Evolutionary conservation across 1,140 invertebrate genomes (phyloP).

Genomic region (Bombus turneri): DNA sequence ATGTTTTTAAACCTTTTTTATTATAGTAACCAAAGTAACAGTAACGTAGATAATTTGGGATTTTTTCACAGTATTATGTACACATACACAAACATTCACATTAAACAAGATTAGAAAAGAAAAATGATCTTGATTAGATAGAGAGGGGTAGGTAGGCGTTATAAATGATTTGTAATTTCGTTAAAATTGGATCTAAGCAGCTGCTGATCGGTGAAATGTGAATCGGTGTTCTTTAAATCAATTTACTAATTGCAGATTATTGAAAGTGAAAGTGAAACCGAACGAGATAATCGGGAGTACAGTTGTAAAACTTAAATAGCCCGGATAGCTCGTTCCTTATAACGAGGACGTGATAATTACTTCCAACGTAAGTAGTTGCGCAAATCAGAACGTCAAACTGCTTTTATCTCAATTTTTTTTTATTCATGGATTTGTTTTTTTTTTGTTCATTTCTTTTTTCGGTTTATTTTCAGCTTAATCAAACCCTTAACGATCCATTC

Average conservation of each 20-base stretch:
- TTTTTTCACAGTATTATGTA: neutral
- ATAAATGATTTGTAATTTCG: neutral
- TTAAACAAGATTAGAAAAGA: neutral
- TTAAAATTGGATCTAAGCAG: constrained; percentile 30
- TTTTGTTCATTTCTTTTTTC: neutral
- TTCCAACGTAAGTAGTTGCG: constrained; percentile 61
- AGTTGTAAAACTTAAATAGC: constrained; percentile 59
- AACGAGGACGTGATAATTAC: constrained; percentile 64
- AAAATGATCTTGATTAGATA: neutral
- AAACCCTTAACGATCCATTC: constrained; percentile 42
- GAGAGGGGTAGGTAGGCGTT: neutral
- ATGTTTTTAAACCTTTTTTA: neutral
- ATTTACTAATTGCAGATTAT: constrained; percentile 59
- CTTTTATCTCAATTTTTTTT: constrained; percentile 34
- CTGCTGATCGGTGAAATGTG: constrained; percentile 10
- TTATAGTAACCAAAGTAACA: neutral
- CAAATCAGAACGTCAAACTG: constrained; percentile 30
- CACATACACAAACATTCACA: neutral
- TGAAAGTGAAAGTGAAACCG: constrained; percentile 63
- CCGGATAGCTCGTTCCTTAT: constrained; percentile 59
- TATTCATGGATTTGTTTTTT: neutral
- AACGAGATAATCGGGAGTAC: constrained; percentile 63
- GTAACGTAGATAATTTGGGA: neutral
- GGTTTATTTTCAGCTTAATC: constrained; percentile 36
- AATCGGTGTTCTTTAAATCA: constrained; percentile 36